phyloP scores from a whole-genome alignment of 2,888 invertebrate species.

The Drosophila demipolita region DNA sequence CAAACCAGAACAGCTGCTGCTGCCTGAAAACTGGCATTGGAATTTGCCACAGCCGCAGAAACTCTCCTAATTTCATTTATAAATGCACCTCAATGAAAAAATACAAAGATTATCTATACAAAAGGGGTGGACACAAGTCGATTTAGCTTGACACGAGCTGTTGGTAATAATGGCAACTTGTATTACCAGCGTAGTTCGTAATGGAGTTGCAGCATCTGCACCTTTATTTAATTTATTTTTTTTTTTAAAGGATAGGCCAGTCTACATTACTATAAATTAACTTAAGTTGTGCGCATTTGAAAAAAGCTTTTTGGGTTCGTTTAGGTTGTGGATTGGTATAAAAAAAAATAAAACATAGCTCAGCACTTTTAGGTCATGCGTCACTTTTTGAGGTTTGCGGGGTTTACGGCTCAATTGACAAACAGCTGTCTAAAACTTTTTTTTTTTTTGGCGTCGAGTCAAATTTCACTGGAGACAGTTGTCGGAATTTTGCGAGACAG shows the following conservation, averaged over 20 bases:
- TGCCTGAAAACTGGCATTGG: conserved; percentile 18
- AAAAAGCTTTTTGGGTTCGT: conserved; percentile 51
- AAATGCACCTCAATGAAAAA: conserved; percentile 18
- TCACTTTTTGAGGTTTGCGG: conserved; percentile 15
- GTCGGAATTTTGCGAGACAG: conserved; percentile 46
- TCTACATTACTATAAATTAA: conserved; percentile 42
- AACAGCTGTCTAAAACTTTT: conserved; percentile 40
- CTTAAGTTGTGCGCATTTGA: conserved; percentile 40
- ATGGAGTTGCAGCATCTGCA: conserved; percentile 31
- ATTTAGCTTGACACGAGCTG: conserved; percentile 49
- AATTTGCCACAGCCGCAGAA: conserved; percentile 37
- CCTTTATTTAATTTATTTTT: conserved; percentile 7
- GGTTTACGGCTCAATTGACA: conserved; percentile 10
- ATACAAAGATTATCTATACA: conserved; percentile 15
- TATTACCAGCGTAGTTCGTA: conserved; percentile 24
- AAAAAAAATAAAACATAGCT: conserved; percentile 45
- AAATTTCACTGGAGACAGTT: conserved; percentile 61
- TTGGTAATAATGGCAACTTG: conserved; percentile 36
- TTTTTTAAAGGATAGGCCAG: not conserved
- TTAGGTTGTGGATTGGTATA: conserved; percentile 22
- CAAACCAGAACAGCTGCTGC: conserved; percentile 17
- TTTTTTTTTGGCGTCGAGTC: conserved; percentile 44
- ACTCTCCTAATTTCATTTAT: conserved; percentile 39
- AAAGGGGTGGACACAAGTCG: conserved; percentile 43
- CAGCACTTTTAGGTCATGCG: conserved; percentile 36